phyloP scores from a whole-genome alignment of 1,140 invertebrate genomes.

The Mamestra configurata region DNA sequence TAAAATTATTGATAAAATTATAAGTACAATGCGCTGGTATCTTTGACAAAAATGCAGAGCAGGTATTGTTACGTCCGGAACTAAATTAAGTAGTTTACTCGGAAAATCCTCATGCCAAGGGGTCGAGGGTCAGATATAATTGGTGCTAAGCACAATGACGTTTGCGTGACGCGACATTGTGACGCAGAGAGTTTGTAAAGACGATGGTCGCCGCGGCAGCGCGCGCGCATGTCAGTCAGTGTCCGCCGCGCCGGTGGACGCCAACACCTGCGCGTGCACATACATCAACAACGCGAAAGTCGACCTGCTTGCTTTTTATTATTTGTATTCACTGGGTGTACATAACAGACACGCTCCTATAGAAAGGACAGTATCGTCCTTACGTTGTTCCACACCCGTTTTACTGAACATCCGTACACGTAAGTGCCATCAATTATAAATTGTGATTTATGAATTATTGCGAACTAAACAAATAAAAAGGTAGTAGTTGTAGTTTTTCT shows the following conservation, averaged over 20 bases:
- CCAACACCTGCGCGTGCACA: conserved; percentile 67
- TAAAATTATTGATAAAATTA: too few relatives aligned
- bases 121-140: conserved; percentile 9
- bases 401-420: conserved; percentile 63
- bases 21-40: too few relatives aligned
- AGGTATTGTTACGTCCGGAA: background rate
- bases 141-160: conserved; percentile 48
- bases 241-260: conserved; percentile 64
- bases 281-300: conserved; percentile 71
- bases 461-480: background rate
- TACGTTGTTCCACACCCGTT: conserved; percentile 54
- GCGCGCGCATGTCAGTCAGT: conserved; percentile 66
- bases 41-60: too few relatives aligned
- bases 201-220: conserved; percentile 51
- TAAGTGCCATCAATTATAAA: conserved; percentile 59
- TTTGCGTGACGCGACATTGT: conserved; percentile 64
- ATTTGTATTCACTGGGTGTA: conserved; percentile 73
- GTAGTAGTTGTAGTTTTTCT: background rate
- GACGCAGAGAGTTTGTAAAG: conserved; percentile 54
- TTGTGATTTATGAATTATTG: conserved; percentile 2
- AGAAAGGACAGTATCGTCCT: conserved; percentile 68
- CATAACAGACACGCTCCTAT: conserved; percentile 61
- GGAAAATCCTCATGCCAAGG: background rate
- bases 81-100: background rate
- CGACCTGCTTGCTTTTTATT: conserved; percentile 69